phyloP scores from a whole-genome alignment of 2,888 invertebrate genomes.

The Tridacna gigas region DNA sequence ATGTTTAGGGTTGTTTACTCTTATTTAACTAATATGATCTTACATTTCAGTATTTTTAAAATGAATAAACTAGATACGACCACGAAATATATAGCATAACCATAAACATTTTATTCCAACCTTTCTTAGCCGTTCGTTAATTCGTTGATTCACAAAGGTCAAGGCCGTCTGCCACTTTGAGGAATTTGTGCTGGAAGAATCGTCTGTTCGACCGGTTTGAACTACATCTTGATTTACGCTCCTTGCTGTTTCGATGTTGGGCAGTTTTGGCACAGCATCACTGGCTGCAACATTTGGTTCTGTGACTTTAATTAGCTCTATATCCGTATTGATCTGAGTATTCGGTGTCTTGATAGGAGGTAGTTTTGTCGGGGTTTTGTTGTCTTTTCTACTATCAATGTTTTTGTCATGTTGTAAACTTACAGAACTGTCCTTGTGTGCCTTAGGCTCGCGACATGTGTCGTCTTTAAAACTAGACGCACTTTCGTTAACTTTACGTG shows the following conservation, averaged over 20 bases:
- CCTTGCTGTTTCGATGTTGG: constrained; percentile 12
- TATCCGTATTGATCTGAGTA: constrained; percentile 1
- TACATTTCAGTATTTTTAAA: not conserved
- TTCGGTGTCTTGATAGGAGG: constrained; percentile 25
- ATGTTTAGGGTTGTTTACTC: too few species aligned
- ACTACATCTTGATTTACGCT: not conserved
- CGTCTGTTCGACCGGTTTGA: constrained; percentile 39
- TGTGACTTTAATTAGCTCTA: not conserved
- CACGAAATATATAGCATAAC: not conserved
- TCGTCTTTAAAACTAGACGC: constrained; percentile 35
- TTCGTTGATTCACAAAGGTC: constrained; percentile 73
- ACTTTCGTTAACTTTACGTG: constrained; percentile 5
- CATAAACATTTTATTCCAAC: constrained; percentile 24
- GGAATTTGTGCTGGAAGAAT: constrained; percentile 17
- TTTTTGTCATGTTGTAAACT: not conserved
- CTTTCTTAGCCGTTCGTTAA: constrained; percentile 62
- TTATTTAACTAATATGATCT: not conserved
- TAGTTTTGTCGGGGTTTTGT: constrained; percentile 6
- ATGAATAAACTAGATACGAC: not conserved
- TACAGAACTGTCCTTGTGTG: not conserved
- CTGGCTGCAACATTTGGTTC: not conserved
- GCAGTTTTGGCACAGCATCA: constrained; percentile 42
- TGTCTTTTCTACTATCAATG: not conserved
- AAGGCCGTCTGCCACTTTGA: constrained; percentile 69
- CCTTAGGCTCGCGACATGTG: constrained; percentile 14